Evolutionary conservation across 1,140 invertebrate genomes (phyloP), one percentile per base, ranked within the genome.

Genomic region (Lepidurus packardi): DNA sequence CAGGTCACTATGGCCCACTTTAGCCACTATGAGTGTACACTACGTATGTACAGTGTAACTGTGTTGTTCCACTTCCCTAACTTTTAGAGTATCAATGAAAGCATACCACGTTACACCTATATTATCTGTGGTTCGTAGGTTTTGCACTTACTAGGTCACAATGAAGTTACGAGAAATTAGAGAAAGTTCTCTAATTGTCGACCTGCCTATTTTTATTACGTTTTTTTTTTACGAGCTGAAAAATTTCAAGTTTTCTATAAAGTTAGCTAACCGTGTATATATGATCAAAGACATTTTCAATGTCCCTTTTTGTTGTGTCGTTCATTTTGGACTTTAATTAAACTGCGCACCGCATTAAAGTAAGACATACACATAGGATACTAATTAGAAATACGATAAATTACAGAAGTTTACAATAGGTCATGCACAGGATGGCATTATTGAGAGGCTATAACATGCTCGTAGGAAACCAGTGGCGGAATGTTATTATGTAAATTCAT

Each of bases 391-490:
- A 65, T 65, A 65, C 53, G 53, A 65, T 65, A 11, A 65, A 65
- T 65, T 65, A 65, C 53, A 65, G 53, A 65, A 65, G 53, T 65
- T 13, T 65, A 65, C 53, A 47, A 65, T 65, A 65, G 53, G 7
- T 65, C 53, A 65, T 65, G 53, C 53, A 65, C 53, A 65, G 8
- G 53, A 47, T 47, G 53, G 53, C 16, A 11, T 65, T 65, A 65
- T 16, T 65, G 53, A 16, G 53, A 65, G 53, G 53, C 53, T 65
- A 9, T 65, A 65, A 65, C 53, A 65, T 65, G 8, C 53, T 65
- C 21, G 53, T 65, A 65, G 53, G 53, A 65, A 65, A 65, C 53
- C 53, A 65, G 53, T 65, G 53, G 53, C 53, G 53, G 53, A 65
- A 65, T 65, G 53, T 65, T 65, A 65, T 65, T 13, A 65, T 65